Evolutionary conservation across 1,140 invertebrate species (phyloP), one percentile per base, ranked within the genome.

Genomic region (Cyrtorhinus lividipennis): DNA sequence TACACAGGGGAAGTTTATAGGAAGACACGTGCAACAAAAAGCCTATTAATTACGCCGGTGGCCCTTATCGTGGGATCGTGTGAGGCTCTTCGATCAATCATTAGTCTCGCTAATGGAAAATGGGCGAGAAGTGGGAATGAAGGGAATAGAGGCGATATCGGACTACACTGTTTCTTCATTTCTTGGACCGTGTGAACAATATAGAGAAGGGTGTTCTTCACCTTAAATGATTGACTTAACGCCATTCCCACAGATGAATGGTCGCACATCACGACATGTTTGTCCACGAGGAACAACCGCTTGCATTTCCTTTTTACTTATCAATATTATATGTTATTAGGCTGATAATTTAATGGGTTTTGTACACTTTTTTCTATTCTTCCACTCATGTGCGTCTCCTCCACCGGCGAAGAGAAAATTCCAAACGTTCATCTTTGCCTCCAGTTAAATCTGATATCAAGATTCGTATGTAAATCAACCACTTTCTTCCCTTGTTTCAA

Each of bases 1-100:
- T 20, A 53, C 10, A 53, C 48, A 53, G 48, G 48, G 48, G 48
- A 53, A 53, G 48, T 53, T 53, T 53, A 53, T 10, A 13, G 20
- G 20, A 22, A 53, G 48, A 53, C 48, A 53, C 48, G 48, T 53
- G 48, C 48, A 53, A 53, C 48, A 53, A 53, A 53, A 53, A 53
- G 48, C 48, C 48, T 53, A 53, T 53, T 53, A 53, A 53, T 53
- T 53, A 15, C 12, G 48, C 5, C 48, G 18, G 48, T 5, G 48
- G 48, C 8, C 20, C 20, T 53, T 53, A 53, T 53, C 48, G 48
- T 53, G 48, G 48, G 48, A 53, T 53, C 48, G 48, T 53, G 48
- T 53, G 48, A 53, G 48, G 10, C 48, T 53, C 20, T 12, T 20
- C 48, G 48, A 53, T 53, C 48, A 53, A 53, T 53, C 48, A 53